These are phyloP conservation scores for Pocillopora grandis DNA, from an alignment of 92 coral and sea anemone species.

Conservation along the genomic window DNA sequence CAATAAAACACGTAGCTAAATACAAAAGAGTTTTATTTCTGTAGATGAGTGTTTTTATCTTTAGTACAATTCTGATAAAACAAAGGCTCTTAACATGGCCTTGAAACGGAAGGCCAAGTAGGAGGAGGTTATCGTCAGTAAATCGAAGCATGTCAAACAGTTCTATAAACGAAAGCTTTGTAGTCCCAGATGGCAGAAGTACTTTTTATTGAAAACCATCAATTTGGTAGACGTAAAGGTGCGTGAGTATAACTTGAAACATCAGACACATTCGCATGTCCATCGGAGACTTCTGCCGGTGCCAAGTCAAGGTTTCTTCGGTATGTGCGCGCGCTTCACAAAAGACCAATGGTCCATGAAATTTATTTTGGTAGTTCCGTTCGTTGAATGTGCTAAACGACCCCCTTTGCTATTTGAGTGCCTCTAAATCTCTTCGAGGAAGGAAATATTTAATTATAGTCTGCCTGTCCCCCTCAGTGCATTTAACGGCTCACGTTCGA, in stretches of 20 bases:
- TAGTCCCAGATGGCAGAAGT: background rate
- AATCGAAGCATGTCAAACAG: background rate
- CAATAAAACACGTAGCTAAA: background rate
- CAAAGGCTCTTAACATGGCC: background rate
- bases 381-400: constrained; percentile 30
- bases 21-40: background rate
- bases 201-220: background rate
- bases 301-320: background rate
- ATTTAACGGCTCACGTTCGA: background rate
- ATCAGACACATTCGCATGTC: background rate
- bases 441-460: constrained; percentile 21
- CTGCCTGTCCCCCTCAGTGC: background rate
- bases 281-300: background rate
- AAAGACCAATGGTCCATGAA: background rate
- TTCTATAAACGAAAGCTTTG: background rate
- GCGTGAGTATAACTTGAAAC: background rate
- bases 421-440: background rate
- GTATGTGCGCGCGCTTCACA: background rate
- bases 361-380: background rate
- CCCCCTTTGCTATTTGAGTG: constrained; percentile 7
- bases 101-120: background rate
- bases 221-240: background rate
- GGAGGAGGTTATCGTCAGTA: background rate
- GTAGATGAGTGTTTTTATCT: background rate
- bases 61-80: background rate